Percentiles rank a stretch among this genome's conserved stretches.
phyloP scores from a whole-genome alignment of 2,797 vertebrate species.

The Sylvia borin region DNA sequence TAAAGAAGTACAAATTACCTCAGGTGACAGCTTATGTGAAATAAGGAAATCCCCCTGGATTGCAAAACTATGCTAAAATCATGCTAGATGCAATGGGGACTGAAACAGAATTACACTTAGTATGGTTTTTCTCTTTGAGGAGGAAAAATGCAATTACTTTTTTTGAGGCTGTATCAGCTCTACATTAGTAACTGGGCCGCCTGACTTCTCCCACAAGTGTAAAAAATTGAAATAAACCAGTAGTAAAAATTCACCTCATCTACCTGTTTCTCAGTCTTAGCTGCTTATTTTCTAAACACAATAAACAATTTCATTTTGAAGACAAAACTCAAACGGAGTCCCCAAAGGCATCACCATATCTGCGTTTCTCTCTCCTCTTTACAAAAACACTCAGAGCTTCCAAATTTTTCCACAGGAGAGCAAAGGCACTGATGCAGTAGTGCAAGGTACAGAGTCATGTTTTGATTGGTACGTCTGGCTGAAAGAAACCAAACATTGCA shows the following conservation, averaged over 20 bases:
- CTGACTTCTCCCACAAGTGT: background rate
- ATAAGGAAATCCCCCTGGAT: background rate
- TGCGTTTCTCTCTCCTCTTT: background rate
- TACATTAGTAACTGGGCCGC: background rate
- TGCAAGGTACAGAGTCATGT: rapidly evolving
- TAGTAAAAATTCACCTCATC: background rate
- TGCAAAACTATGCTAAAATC: background rate
- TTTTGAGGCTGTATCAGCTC: background rate
- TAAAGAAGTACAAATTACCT: background rate
- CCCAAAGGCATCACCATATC: background rate
- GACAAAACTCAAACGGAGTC: background rate
- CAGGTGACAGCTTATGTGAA: background rate
- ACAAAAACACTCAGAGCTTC: background rate
- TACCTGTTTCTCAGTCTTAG: background rate
- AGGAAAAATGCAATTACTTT: background rate
- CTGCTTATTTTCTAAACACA: background rate
- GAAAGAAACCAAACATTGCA: background rate
- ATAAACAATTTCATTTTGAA: background rate
- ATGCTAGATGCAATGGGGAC: background rate
- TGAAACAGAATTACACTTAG: background rate
- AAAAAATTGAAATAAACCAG: background rate
- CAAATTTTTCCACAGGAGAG: background rate
- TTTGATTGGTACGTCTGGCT: background rate
- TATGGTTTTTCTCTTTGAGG: background rate
- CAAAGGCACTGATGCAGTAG: background rate